Conservation (phyloP, 35 echinoderm and acorn worm species). For the Heliocidaris tuberculata region DNA sequence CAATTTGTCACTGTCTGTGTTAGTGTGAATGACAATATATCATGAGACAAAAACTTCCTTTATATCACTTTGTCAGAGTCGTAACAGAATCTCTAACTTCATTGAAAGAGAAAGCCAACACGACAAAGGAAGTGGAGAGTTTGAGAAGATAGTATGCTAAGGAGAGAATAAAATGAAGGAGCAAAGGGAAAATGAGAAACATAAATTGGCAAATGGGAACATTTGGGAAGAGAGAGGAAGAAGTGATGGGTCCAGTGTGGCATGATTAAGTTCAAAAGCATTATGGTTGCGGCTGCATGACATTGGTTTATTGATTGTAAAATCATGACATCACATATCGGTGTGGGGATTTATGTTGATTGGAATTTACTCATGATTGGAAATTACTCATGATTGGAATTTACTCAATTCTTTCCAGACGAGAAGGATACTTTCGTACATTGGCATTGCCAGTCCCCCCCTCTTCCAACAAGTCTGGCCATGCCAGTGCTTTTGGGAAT, state of each 20-base stretch:
- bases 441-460: too few relatives aligned
- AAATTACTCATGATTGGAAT: not conserved
- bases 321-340: not conserved
- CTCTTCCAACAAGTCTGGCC: too few relatives aligned
- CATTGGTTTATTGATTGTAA: not conserved
- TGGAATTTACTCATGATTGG: not conserved
- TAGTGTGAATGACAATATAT: not conserved
- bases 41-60: not conserved
- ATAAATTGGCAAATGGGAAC: not conserved
- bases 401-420: not conserved
- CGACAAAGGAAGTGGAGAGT: not conserved
- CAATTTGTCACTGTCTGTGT: not conserved
- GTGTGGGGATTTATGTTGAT: not conserved
- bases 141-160: not conserved
- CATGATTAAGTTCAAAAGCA: not conserved
- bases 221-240: not conserved
- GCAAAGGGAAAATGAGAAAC: not conserved
- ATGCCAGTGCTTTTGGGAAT: too few relatives aligned
- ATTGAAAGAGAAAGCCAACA: not conserved
- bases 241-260: not conserved
- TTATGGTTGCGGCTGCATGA: not conserved
- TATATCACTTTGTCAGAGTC: not conserved
- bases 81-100: not conserved
- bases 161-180: not conserved
- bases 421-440: too few relatives aligned